Conservation (phyloP, 2,113 vertebrate genomes). For the Toxostoma redivivum region DNA sequence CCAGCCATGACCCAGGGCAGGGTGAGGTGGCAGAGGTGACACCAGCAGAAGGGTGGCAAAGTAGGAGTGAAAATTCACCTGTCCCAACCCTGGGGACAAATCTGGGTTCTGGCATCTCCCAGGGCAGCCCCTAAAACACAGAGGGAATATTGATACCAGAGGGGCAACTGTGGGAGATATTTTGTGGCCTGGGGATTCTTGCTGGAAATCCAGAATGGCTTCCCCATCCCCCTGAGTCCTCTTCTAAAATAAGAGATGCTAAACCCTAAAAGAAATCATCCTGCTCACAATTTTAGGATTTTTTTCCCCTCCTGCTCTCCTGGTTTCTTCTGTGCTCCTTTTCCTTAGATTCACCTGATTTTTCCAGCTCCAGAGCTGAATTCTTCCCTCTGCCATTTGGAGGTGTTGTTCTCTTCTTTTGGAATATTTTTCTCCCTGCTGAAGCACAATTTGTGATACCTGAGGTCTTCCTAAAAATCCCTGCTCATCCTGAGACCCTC, state of each 20-base stretch:
- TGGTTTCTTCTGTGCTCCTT: neutral
- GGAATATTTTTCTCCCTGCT: neutral
- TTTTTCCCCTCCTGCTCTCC: neutral
- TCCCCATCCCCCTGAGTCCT: neutral
- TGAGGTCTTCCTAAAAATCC: neutral
- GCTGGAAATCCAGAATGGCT: neutral
- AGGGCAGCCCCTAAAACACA: neutral
- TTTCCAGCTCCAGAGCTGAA: neutral
- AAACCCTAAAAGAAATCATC: neutral
- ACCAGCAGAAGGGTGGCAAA: neutral
- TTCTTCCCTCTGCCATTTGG: neutral
- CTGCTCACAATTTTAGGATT: neutral
- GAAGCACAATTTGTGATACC: neutral
- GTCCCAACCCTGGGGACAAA: neutral
- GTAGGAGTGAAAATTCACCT: neutral
- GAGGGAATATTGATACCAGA: neutral
- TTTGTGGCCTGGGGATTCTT: accelerated
- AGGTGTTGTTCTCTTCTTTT: neutral
- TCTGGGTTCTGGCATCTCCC: neutral
- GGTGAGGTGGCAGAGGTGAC: neutral
- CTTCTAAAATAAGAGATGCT: neutral
- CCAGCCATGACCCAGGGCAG: accelerated
- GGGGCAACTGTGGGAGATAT: neutral
- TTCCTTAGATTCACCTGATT: neutral
- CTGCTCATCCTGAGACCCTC: neutral